phyloP scores from a whole-genome alignment of 2,797 vertebrate genomes.

The Merluccius polli region DNA sequence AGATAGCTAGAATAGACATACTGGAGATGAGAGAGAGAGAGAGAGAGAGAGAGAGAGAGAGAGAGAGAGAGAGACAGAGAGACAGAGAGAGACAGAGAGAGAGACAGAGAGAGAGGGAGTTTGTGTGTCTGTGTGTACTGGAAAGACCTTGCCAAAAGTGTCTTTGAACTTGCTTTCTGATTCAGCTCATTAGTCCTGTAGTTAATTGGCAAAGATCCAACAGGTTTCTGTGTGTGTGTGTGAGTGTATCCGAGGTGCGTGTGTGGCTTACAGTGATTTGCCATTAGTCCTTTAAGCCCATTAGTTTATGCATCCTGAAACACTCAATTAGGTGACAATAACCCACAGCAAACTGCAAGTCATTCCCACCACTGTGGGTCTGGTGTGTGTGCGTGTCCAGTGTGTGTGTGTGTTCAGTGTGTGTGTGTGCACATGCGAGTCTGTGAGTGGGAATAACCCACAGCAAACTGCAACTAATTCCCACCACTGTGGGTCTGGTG shows the following conservation, averaged over 20 bases:
- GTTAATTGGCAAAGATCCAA: conserved; percentile 43
- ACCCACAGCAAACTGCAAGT: conserved; percentile 34
- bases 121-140: conserved; percentile 24
- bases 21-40: background rate
- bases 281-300: conserved; percentile 46
- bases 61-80: background rate
- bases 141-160: conserved; percentile 22
- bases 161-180: conserved; percentile 54
- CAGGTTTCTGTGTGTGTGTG: conserved; percentile 20
- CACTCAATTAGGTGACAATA: conserved; percentile 52
- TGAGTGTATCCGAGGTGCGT: background rate
- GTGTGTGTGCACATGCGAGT: background rate
- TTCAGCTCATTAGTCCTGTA: conserved; percentile 44
- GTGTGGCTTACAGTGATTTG: conserved; percentile 32
- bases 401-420: background rate
- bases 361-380: background rate
- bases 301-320: conserved; percentile 40
- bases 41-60: background rate
- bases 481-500: too few relatives aligned
- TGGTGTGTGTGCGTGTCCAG: too few relatives aligned
- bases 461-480: conserved; percentile 18
- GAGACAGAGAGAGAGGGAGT: conserved; percentile 3
- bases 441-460: conserved; percentile 35
- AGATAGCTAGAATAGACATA: background rate
- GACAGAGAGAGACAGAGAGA: background rate